A percentile compares a stretch with the other conserved stretches of the same genome.
Conservation (phyloP, 2,797 vertebrate genomes). For the Avahi laniger region DNA sequence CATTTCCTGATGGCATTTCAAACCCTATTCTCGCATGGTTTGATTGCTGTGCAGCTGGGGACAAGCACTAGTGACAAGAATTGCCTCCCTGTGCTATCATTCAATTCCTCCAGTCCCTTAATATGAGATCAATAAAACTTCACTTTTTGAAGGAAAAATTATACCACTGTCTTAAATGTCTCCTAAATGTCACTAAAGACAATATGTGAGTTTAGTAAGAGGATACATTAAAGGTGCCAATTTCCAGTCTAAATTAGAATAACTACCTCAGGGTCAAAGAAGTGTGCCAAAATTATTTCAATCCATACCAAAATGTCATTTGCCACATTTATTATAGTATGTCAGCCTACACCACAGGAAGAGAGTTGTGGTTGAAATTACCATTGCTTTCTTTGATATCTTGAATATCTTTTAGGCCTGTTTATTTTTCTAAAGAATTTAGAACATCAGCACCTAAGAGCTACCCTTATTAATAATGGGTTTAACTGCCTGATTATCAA, state of each 20-base stretch:
- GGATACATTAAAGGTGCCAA: not conserved
- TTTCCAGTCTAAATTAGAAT: not conserved
- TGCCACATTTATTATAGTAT: not conserved
- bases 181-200: not conserved
- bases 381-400: not conserved
- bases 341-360: not conserved
- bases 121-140: constrained; percentile 41
- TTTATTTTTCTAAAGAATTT: constrained; percentile 13
- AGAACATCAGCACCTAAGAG: not conserved
- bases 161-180: not conserved
- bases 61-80: not conserved
- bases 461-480: constrained; percentile 27
- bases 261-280: not conserved
- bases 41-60: constrained; percentile 35
- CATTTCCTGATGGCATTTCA: constrained; percentile 37
- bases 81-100: not conserved
- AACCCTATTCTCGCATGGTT: not conserved
- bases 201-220: not conserved
- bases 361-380: not conserved
- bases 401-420: not conserved
- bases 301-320: not conserved
- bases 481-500: not conserved
- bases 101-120: not conserved
- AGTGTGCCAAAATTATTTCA: not conserved
- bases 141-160: constrained; percentile 46